These are phyloP conservation scores for Dermochelys coriacea DNA, from an alignment of 2,797 vertebrate genomes.

Conservation along the genomic window DNA sequence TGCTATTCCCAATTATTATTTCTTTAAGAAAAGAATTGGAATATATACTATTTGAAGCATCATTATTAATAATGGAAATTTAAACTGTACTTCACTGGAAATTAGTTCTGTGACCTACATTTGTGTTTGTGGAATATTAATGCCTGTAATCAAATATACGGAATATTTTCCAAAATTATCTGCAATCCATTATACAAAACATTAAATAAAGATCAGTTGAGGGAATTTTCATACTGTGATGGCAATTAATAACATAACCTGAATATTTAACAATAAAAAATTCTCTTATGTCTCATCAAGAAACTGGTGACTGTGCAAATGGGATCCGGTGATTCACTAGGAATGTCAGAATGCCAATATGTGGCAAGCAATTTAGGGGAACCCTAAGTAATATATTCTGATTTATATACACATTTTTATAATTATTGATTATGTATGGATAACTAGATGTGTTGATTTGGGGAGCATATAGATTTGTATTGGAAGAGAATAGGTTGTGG, in stretches of 20 bases:
- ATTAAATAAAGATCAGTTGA: constrained; percentile 24
- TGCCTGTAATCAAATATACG: neutral
- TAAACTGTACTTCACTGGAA: constrained; percentile 53
- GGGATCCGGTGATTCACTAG: neutral
- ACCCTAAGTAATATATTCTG: neutral
- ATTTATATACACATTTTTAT: accelerated
- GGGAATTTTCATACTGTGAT: neutral
- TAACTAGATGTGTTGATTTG: neutral
- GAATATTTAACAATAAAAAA: neutral
- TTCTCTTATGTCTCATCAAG: neutral
- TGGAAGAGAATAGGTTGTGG: neutral
- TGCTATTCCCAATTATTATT: constrained; percentile 20
- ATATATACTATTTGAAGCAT: constrained; percentile 30
- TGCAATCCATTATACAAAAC: neutral
- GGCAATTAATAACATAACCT: neutral
- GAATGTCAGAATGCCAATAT: accelerated
- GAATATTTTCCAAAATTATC: constrained; percentile 34
- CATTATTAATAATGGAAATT: constrained; percentile 51
- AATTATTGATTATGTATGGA: neutral
- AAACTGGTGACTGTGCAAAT: neutral
- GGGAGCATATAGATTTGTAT: neutral
- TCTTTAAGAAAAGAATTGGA: constrained; percentile 29
- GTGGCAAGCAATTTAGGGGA: neutral
- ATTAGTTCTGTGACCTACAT: constrained; percentile 61
- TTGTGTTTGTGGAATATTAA: constrained; percentile 46